Percentiles rank a stretch among this genome's conserved stretches.
phyloP scores from a whole-genome alignment of 2,113 vertebrate species.

The Tor tambroides region DNA sequence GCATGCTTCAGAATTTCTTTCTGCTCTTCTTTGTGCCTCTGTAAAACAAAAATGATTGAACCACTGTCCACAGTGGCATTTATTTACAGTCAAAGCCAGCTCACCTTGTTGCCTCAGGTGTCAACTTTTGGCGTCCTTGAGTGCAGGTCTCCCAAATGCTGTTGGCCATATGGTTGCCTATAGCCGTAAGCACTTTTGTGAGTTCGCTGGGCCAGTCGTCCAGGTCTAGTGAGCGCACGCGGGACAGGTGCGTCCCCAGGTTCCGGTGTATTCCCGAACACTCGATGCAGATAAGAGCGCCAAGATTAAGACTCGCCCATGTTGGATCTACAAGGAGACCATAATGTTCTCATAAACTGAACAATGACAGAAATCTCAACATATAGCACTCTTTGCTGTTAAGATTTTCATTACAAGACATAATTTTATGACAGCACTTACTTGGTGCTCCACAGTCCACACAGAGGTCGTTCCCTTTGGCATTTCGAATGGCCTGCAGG shows the following conservation, averaged over 20 bases:
- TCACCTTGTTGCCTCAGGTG: conserved; percentile 85
- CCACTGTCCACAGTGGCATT: not conserved
- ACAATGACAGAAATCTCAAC: not conserved
- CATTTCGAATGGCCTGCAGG: conserved; percentile 91
- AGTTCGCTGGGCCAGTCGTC: conserved; percentile 96
- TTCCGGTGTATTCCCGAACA: conserved; percentile 96
- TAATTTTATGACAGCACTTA: conserved; percentile 70
- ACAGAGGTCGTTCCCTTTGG: conserved; percentile 91
- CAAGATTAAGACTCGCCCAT: conserved; percentile 95
- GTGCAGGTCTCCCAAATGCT: conserved; percentile 92
- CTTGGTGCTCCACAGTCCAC: conserved; percentile 92
- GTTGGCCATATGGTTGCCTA: conserved; percentile 93
- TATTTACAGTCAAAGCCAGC: not conserved
- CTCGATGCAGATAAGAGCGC: conserved; percentile 95
- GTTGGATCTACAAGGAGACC: conserved; percentile 82
- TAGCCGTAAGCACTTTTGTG: conserved; percentile 89
- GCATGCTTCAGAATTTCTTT: no score
- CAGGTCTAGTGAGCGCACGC: conserved; percentile 92
- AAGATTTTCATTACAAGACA: no score
- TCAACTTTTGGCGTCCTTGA: conserved; percentile 84
- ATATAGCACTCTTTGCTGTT: no score
- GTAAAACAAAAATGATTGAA: not conserved
- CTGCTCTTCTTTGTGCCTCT: not conserved
- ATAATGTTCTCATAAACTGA: not conserved
- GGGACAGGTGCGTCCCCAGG: conserved; percentile 86